Evolutionary conservation across 2,113 vertebrate species (phyloP), one percentile per base, ranked within the genome.

Genomic region (Mixornis gularis): DNA sequence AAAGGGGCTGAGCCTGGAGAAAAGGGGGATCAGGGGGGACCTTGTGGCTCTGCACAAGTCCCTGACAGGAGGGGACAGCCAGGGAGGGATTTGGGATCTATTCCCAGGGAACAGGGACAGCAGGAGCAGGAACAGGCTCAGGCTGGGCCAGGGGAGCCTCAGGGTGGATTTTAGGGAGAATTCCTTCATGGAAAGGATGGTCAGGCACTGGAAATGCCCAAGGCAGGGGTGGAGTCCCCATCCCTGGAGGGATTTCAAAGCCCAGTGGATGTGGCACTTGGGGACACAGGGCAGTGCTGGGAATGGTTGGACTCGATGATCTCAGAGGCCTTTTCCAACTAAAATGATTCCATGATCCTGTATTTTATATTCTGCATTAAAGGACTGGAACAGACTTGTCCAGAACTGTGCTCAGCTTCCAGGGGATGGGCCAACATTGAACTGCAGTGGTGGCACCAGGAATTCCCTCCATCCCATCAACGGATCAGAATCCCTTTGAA

Each of bases 181-280:
- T 43, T 36, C 2, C 34, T 21, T 0, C n/a, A 40, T 40, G 40
- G 40, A 40, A 40, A 40, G 40, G 40, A 11, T 40, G 38, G 38
- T 40, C 38, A 40, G 38, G 40, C 40, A 3, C 21, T 17, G 27
- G 77, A 38, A 48, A 16, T 41, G 36, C 17, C 13, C 8, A 10
- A 6, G 29, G 46, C 14, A 65, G 20, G 5, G 3, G 0, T 19
- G 52, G 7, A 14, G 9, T 15, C 2, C 4, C 12, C 53, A 69
- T n/a, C 2, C 21, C 77, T 80, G 41, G 0, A 9, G 8, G 22
- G 22, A 49, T 80, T 49, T 24, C 36, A 8, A 3, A 41, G 4
- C 53, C 43, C 29, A 17, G 14, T 6, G 44, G 18, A 81, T 6
- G 79, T 69, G 53, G 24, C 43, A 29, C 53, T 1, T 51, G 53